Percentiles rank a stretch among this genome's conserved stretches.
Conservation (phyloP, 1,140 invertebrate genomes). For the Euwallacea fornicatus region DNA sequence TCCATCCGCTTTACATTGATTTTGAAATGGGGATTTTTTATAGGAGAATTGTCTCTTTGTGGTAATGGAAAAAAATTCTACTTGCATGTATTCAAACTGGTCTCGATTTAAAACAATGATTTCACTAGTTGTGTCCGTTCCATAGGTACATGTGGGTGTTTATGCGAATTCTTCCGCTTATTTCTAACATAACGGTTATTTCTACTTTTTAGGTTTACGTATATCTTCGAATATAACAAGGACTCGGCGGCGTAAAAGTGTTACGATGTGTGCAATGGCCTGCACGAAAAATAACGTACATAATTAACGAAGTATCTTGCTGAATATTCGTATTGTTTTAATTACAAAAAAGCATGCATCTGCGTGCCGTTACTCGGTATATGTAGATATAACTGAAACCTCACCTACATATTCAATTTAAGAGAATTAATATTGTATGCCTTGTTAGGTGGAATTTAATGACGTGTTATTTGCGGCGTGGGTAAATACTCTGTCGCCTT, state of each 20-base stretch:
- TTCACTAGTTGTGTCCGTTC: neutral
- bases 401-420: slow-evolving; percentile 10
- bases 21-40: no score
- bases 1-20: no score
- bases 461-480: no score
- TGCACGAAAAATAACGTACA: no score
- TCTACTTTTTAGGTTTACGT: slow-evolving; percentile 1
- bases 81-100: neutral
- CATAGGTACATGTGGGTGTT: neutral
- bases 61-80: neutral
- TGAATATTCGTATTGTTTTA: slow-evolving; percentile 3
- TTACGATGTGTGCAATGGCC: no score
- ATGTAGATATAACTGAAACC: slow-evolving; percentile 7
- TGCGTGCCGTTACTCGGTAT: neutral
- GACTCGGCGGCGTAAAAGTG: no score
- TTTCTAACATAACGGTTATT: neutral
- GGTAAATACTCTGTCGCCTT: no score
- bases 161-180: slow-evolving; percentile 1
- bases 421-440: neutral
- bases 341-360: slow-evolving; percentile 6
- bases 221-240: no score
- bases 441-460: no score
- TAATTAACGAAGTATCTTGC: no score
- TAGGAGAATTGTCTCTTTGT: no score
- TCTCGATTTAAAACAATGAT: slow-evolving; percentile 11